Conservation (phyloP, 2,113 vertebrate species). For the Melanostigma gelatinosum region DNA sequence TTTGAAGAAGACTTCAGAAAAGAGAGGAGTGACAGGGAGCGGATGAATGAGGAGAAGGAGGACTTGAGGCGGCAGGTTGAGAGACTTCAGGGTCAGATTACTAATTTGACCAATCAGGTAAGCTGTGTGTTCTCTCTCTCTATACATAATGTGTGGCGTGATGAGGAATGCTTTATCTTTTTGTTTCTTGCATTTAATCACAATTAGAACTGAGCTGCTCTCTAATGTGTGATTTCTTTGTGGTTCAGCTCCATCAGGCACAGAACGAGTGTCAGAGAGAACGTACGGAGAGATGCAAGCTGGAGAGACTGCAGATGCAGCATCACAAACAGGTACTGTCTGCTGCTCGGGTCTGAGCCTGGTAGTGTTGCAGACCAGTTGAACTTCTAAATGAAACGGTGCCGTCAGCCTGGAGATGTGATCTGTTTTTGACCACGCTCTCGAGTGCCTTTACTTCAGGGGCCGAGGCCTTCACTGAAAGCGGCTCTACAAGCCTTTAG, state of each 20-base stretch:
- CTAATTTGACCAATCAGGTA: conserved; percentile 90
- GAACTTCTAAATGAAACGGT: conserved; percentile 7
- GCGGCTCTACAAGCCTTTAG: conserved; percentile 7
- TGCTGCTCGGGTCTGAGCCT: conserved; percentile 11
- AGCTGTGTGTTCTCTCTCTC: neutral
- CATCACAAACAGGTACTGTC: conserved; percentile 93
- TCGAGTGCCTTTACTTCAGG: neutral
- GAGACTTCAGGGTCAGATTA: conserved; percentile 92
- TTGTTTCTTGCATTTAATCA: neutral
- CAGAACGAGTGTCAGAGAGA: conserved; percentile 93
- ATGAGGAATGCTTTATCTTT: neutral
- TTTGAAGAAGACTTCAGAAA: conserved; percentile 98
- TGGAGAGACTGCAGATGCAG: conserved; percentile 91
- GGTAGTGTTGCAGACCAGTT: neutral
- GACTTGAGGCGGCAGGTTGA: conserved; percentile 94
- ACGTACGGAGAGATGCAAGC: conserved; percentile 90
- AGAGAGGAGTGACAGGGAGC: conserved; percentile 94
- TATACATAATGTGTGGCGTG: neutral
- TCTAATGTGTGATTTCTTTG: conserved; percentile 11
- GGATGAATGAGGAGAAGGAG: conserved; percentile 99
- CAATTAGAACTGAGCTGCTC: neutral
- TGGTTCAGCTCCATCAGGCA: conserved; percentile 87
- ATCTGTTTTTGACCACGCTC: neutral
- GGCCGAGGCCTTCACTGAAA: neutral
- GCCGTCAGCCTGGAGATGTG: conserved; percentile 18